Conservation (phyloP, 2,797 vertebrate genomes). For the Psittacula derbiana region DNA sequence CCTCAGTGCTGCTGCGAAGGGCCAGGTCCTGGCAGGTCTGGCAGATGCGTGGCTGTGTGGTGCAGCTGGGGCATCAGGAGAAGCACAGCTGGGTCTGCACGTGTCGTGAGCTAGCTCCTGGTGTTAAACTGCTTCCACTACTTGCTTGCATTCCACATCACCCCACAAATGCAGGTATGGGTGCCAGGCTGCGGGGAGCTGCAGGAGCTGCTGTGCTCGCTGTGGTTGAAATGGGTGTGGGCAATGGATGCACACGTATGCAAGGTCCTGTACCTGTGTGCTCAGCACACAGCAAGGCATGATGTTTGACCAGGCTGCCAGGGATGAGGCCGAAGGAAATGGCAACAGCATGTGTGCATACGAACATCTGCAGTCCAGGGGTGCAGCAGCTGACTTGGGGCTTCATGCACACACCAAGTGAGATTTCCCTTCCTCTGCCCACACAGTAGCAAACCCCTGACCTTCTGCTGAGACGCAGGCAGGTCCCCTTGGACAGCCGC, state of each 20-base stretch:
- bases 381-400: background rate
- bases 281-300: background rate
- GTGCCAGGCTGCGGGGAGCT: background rate
- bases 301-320: background rate
- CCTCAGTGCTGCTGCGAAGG: background rate
- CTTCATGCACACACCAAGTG: background rate
- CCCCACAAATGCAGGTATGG: background rate
- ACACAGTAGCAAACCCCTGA: background rate
- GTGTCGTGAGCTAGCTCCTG: background rate
- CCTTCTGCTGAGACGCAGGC: background rate
- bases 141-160: background rate
- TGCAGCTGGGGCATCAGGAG: background rate
- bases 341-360: accelerated
- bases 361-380: background rate
- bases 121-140: background rate
- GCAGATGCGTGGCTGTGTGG: background rate
- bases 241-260: accelerated
- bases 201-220: background rate
- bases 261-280: accelerated
- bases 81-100: background rate
- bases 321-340: background rate
- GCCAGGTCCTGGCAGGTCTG: background rate
- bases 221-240: background rate
- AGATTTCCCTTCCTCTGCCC: background rate
- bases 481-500: accelerated